Evolutionary conservation across 2,797 vertebrate species (phyloP).

Genomic region (Discoglossus pictus): DNA sequence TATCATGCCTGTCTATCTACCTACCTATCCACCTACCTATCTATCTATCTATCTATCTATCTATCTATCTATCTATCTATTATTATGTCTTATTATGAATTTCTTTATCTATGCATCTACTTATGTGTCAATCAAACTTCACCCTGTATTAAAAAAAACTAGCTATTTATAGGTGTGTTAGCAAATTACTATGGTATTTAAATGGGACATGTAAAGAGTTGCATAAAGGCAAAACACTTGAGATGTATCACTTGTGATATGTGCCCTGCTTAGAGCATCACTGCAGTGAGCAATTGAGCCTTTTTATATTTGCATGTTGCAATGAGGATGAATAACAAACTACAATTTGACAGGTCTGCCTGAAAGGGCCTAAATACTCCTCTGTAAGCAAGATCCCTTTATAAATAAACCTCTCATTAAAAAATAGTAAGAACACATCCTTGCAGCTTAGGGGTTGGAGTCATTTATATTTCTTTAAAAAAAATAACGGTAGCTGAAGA

Average conservation of each 20-base stretch:
- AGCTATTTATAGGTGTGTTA: too few species aligned
- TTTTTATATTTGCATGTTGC: slow-evolving; percentile 67
- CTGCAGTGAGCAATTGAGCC: slow-evolving; percentile 62
- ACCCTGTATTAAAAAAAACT: too few species aligned
- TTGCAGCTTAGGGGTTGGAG: slow-evolving; percentile 57
- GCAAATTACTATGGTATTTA: too few species aligned
- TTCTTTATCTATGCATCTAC: too few species aligned
- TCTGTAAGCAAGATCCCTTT: slow-evolving; percentile 68
- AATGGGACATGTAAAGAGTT: too few species aligned
- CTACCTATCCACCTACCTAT: too few species aligned
- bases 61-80: neutral
- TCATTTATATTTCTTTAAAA: neutral
- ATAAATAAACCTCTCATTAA: slow-evolving; percentile 72
- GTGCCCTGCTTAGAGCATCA: slow-evolving; percentile 58
- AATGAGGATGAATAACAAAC: slow-evolving; percentile 67
- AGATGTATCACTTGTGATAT: slow-evolving; percentile 73
- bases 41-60: too few species aligned
- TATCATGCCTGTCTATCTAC: too few species aligned
- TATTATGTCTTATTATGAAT: too few species aligned
- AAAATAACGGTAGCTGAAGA: too few species aligned
- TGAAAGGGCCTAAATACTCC: slow-evolving; percentile 69
- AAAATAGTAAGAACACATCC: slow-evolving; percentile 65
- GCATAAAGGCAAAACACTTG: too few species aligned
- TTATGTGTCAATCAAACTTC: too few species aligned
- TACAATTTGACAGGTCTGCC: slow-evolving; percentile 73